Evolutionary conservation across 2,888 invertebrate species (phyloP).

Genomic region (Cyclophora albipunctata): DNA sequence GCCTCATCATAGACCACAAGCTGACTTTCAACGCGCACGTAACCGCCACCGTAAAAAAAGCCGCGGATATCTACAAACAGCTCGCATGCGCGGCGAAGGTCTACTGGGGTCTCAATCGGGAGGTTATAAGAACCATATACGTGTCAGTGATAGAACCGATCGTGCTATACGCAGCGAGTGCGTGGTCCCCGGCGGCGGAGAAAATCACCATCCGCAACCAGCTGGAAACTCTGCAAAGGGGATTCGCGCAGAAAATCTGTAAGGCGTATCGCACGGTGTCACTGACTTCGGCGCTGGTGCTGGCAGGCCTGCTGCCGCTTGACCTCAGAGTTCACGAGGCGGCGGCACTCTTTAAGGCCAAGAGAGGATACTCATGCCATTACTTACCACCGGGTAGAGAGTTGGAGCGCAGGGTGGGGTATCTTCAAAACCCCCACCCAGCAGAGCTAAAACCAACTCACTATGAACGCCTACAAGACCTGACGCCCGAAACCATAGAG

Average conservation of each 20-base stretch:
- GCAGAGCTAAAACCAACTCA: neutral
- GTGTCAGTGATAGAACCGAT: neutral
- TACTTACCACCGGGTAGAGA: conserved; percentile 8
- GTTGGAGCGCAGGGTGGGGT: conserved; percentile 6
- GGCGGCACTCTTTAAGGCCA: conserved; percentile 12
- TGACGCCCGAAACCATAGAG: no score
- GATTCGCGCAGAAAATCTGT: conserved; percentile 1
- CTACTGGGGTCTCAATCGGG: no score
- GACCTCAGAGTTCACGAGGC: conserved; percentile 14
- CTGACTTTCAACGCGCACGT: neutral
- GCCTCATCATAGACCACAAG: neutral
- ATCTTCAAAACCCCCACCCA: conserved; percentile 8
- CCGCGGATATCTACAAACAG: no score
- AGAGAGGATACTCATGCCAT: conserved; percentile 6
- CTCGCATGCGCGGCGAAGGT: no score
- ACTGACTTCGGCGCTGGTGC: conserved; percentile 9
- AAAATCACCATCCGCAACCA: neutral
- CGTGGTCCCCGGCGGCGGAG: conserved; percentile 1
- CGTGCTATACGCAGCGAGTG: neutral
- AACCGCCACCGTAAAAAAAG: no score
- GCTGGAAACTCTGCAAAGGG: neutral
- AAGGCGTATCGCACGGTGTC: conserved; percentile 2
- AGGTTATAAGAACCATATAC: no score
- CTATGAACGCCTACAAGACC: no score
- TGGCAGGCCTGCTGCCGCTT: conserved; percentile 16